phyloP scores from a whole-genome alignment of 37 sponge, comb jelly and placozoan genomes.

The Corticium candelabrum region DNA sequence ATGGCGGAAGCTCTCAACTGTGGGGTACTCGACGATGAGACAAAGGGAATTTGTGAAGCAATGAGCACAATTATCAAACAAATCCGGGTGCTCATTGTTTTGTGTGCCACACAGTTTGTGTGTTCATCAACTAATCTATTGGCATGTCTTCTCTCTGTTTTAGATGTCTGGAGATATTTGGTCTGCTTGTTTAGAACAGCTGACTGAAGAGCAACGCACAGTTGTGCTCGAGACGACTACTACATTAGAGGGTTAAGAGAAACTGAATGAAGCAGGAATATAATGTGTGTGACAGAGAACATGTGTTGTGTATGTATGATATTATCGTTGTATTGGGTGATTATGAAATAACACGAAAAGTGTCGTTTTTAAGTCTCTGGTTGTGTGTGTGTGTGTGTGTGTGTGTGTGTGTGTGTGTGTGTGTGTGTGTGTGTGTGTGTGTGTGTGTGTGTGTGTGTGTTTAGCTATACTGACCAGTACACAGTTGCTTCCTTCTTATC shows the following conservation, averaged over 20 bases:
- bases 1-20: slow-evolving; percentile 55
- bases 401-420: no score
- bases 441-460: slow-evolving; percentile 3
- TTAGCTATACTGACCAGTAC: no score
- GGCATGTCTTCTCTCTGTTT: not conserved
- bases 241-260: no score
- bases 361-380: no score
- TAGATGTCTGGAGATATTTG: slow-evolving; percentile 62
- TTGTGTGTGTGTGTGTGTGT: not conserved
- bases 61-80: slow-evolving; percentile 74
- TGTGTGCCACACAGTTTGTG: not conserved
- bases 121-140: no score
- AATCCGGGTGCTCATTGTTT: slow-evolving; percentile 43
- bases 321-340: no score
- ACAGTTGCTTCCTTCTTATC: no score
- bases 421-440: no score
- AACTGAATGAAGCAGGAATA: no score
- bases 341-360: no score
- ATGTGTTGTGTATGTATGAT: no score
- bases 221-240: slow-evolving; percentile 13
- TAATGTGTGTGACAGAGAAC: no score
- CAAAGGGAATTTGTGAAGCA: slow-evolving; percentile 33
- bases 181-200: slow-evolving; percentile 38
- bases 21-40: slow-evolving; percentile 35
- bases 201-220: slow-evolving; percentile 48